Base-by-base conservation (phyloP, 1,140 invertebrate genomes). In the Bathynomus jamesi region DNA sequence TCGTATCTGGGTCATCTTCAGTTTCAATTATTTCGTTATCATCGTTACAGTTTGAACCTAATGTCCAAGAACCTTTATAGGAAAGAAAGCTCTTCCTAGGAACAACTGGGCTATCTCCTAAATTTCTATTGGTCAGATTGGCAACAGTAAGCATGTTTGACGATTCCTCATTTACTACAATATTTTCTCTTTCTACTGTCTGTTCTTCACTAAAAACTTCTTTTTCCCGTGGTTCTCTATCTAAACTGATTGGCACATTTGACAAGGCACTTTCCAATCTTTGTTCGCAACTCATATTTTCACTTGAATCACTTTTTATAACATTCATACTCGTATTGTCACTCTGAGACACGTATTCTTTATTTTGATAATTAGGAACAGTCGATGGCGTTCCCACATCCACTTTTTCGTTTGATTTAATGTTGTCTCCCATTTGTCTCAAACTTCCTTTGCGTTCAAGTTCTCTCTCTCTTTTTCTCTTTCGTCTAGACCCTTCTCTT, bases 1-100 rank as follows among this genome's bases (percentile, higher is more conserved):
- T 68, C 11, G 75, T 71, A 61, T 71, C 21, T 53, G 40, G 40
- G 40, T 53, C 40, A 1, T 53, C 40, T 53, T 53, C 40, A 53
- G 40, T 11, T 5, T 53, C 40, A 53, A 53, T 21, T 53, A 53
- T 21, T 53, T 53, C 40, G 40, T 53, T 53, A 17, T 53, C 40
- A 5, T 53, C 40, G 21, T 21, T 53, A 53, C 40, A 11, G 21
- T 53, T 53, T 53, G 40, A 17, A 53, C 40, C 40, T 53, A 53
- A 21, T 53, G 40, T 53, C 40, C 40, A 53, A 53, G 40, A 53
- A 11, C 40, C 40, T 53, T 53, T 53, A 21, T 53, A 53, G 13
- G 40, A 53, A 21, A 53, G 40, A 53, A 53, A 53, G 21, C 40
- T 53, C 21, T 53, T 53, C 21, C 40, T 11, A 5, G 40, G 40